A percentile compares a stretch with the other conserved stretches of the same genome.
These are phyloP conservation scores for Hemichromis elongatus DNA, from an alignment of 2,113 vertebrate genomes.

Conservation along the genomic window DNA sequence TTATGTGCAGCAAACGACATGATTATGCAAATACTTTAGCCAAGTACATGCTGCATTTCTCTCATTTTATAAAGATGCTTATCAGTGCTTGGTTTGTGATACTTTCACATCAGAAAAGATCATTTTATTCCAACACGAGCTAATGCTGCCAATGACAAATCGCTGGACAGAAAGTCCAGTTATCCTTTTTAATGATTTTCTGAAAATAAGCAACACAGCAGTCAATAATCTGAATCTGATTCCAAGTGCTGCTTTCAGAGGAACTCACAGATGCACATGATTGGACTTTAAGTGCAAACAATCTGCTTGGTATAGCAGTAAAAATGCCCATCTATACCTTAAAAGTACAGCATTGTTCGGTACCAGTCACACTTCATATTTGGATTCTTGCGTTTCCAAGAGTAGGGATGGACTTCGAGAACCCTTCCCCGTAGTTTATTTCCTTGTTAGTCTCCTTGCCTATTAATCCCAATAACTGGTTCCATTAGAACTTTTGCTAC, in stretches of 20 bases:
- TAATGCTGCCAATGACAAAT: not conserved
- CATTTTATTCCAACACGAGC: not conserved
- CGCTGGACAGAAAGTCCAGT: not conserved
- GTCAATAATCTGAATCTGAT: not conserved
- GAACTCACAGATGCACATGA: not conserved
- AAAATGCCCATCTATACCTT: not conserved
- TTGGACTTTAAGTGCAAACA: not conserved
- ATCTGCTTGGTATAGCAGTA: not conserved
- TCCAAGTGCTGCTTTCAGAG: not conserved
- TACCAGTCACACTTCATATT: not conserved
- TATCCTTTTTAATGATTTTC: not conserved
- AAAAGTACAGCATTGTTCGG: accelerated
- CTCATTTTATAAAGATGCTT: not conserved
- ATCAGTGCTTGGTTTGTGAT: not conserved
- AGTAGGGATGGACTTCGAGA: not conserved
- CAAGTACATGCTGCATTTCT: not conserved
- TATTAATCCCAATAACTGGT: too few relatives aligned
- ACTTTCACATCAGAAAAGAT: not conserved
- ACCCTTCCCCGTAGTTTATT: not conserved
- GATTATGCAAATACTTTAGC: not conserved
- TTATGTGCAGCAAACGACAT: accelerated
- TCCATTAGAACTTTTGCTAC: too few relatives aligned
- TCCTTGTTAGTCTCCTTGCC: not conserved
- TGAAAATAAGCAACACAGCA: not conserved
- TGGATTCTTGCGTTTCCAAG: accelerated